Conservation (phyloP, 2,888 invertebrate genomes). For the Xestia ashworthii region DNA sequence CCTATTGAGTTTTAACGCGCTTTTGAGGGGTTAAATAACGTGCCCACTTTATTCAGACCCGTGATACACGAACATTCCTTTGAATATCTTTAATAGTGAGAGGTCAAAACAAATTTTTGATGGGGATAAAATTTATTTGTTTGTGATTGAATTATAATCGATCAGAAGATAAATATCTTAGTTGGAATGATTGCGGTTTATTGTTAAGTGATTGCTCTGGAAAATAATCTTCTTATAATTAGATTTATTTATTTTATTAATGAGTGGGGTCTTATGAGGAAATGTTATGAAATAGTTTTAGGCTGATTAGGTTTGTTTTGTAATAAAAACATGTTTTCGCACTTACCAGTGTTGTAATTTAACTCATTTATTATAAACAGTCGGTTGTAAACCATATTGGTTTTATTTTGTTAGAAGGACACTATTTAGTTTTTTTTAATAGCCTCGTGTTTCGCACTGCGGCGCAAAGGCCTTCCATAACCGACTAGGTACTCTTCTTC, state of each 20-base stretch:
- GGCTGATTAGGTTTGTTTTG: constrained; percentile 15
- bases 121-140: constrained; percentile 84
- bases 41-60: constrained; percentile 76
- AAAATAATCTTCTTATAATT: constrained; percentile 60
- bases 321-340: constrained; percentile 14
- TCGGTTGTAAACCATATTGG: too few species aligned
- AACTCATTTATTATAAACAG: neutral
- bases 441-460: too few species aligned
- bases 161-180: constrained; percentile 81
- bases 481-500: too few species aligned
- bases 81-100: constrained; percentile 66
- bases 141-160: constrained; percentile 87
- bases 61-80: constrained; percentile 49
- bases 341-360: neutral
- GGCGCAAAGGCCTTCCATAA: too few species aligned
- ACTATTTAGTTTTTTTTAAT: neutral
- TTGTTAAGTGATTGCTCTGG: constrained; percentile 73
- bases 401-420: neutral
- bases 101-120: constrained; percentile 70
- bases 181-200: constrained; percentile 68
- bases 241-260: constrained; percentile 48
- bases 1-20: constrained; percentile 87
- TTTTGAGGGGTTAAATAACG: constrained; percentile 87
- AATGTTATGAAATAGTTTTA: constrained; percentile 26
- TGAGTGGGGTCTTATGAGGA: constrained; percentile 36